Evolutionary conservation across 1,140 invertebrate genomes (phyloP).

Genomic region (Pogonus chalceus): DNA sequence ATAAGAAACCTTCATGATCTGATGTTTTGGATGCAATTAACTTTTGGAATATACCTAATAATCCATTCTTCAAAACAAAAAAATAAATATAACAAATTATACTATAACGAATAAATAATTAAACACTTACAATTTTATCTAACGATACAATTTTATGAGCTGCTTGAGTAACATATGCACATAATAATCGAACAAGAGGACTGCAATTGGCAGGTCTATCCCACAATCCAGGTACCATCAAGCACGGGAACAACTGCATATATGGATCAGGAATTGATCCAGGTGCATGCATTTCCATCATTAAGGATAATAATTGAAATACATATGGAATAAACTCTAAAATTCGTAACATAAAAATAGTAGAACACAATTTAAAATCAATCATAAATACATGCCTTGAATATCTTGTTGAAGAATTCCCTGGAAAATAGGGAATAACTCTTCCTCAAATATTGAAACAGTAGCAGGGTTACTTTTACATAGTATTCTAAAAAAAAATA

Average conservation of each 20-base stretch:
- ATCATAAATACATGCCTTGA: constrained; percentile 48
- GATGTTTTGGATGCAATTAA: constrained; percentile 89
- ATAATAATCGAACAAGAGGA: constrained; percentile 78
- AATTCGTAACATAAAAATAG: too few relatives aligned
- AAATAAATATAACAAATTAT: constrained; percentile 1
- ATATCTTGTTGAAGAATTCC: constrained; percentile 88
- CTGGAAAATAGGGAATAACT: constrained; percentile 88
- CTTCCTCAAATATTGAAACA: constrained; percentile 82
- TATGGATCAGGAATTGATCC: constrained; percentile 67
- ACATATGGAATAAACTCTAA: constrained; percentile 95
- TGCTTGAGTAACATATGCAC: constrained; percentile 73
- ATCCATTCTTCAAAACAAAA: constrained; percentile 53
- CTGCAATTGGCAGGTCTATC: constrained; percentile 85
- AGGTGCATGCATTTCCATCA: constrained; percentile 62
- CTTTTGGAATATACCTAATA: constrained; percentile 94
- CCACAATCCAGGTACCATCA: constrained; percentile 83
- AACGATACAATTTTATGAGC: constrained; percentile 57
- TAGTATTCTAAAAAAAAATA: constrained; percentile 54
- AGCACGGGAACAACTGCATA: constrained; percentile 77
- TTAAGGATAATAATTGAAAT: constrained; percentile 88
- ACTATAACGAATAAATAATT: constrained; percentile 7
- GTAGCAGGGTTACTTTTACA: constrained; percentile 70
- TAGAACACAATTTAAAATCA: constrained; percentile 5
- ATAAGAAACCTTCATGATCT: constrained; percentile 91
- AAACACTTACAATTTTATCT: constrained; percentile 31